Percentiles rank a stretch among this genome's conserved stretches.
Evolutionary conservation across 2,797 vertebrate genomes (phyloP).

Genomic region (Pangasius mekongensis): DNA sequence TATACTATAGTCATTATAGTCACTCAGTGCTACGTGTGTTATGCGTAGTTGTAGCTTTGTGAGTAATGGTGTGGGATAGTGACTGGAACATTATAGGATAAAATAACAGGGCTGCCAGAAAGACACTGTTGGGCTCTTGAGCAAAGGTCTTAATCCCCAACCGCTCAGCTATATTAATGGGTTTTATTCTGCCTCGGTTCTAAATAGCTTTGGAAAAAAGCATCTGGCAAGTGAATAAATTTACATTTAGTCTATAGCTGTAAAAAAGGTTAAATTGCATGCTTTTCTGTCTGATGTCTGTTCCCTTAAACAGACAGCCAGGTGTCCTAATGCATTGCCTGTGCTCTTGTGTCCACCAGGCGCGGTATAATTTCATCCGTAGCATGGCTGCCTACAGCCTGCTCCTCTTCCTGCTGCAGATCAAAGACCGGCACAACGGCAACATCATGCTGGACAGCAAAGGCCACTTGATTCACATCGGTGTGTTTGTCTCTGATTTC

Average conservation of each 20-base stretch:
- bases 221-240: background rate
- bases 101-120: background rate
- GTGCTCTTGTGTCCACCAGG: slow-evolving; percentile 72
- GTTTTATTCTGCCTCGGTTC: background rate
- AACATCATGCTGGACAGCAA: slow-evolving; percentile 99
- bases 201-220: background rate
- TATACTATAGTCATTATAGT: background rate
- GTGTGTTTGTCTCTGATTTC: slow-evolving; percentile 67
- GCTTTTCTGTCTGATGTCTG: background rate
- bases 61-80: background rate
- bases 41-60: background rate
- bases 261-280: background rate
- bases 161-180: background rate
- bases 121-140: background rate
- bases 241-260: background rate
- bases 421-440: slow-evolving; percentile 95
- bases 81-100: background rate
- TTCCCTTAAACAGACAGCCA: background rate
- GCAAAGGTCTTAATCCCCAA: background rate
- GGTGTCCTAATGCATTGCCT: slow-evolving; percentile 15
- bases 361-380: slow-evolving; percentile 96
- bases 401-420: slow-evolving; percentile 93
- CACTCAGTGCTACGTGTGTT: background rate
- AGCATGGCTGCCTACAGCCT: slow-evolving; percentile 97
- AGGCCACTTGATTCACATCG: slow-evolving; percentile 95